Percentiles rank a stretch among this genome's conserved stretches.
These are phyloP conservation scores for Synergus japonicus DNA, from an alignment of 2,888 invertebrate species.

Conservation along the genomic window DNA sequence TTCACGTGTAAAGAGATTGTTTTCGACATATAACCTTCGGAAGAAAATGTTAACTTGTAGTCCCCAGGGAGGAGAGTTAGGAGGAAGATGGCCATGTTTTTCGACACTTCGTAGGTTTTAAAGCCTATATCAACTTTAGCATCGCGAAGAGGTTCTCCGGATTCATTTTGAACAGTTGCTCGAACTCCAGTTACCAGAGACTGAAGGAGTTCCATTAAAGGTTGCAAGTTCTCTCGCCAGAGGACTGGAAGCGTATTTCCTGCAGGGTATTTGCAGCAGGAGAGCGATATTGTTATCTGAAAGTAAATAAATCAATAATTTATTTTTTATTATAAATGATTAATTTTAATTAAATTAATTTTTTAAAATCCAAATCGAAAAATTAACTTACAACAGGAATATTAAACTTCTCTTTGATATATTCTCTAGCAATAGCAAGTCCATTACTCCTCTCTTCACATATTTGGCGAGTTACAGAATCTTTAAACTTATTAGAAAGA, in stretches of 20 bases:
- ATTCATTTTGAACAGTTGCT: slow-evolving; percentile 81
- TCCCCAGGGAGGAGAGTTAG: slow-evolving; percentile 84
- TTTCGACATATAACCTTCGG: slow-evolving; percentile 81
- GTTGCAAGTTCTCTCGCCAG: slow-evolving; percentile 73
- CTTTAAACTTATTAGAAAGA: slow-evolving; percentile 71
- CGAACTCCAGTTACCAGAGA: slow-evolving; percentile 69
- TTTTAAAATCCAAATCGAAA: too few relatives aligned
- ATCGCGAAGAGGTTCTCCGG: slow-evolving; percentile 83
- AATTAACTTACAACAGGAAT: slow-evolving; percentile 79
- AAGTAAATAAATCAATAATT: slow-evolving; percentile 36
- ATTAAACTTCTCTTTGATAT: slow-evolving; percentile 81
- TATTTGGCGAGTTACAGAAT: slow-evolving; percentile 77
- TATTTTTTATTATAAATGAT: too few relatives aligned
- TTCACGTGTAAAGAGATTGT: slow-evolving; percentile 77
- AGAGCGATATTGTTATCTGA: slow-evolving; percentile 78
- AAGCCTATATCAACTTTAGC: slow-evolving; percentile 85
- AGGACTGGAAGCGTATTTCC: slow-evolving; percentile 72
- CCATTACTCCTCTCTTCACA: slow-evolving; percentile 65
- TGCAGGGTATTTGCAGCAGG: slow-evolving; percentile 90
- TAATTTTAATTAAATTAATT: too few relatives aligned
- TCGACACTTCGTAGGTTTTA: slow-evolving; percentile 81
- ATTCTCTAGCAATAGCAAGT: slow-evolving; percentile 64
- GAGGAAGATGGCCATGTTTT: slow-evolving; percentile 86
- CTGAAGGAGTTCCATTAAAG: slow-evolving; percentile 69
- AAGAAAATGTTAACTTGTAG: slow-evolving; percentile 82